These are phyloP conservation scores for Tethya wilhelma DNA, from an alignment of 37 sponge, comb jelly and placozoan species.

Conservation along the genomic window DNA sequence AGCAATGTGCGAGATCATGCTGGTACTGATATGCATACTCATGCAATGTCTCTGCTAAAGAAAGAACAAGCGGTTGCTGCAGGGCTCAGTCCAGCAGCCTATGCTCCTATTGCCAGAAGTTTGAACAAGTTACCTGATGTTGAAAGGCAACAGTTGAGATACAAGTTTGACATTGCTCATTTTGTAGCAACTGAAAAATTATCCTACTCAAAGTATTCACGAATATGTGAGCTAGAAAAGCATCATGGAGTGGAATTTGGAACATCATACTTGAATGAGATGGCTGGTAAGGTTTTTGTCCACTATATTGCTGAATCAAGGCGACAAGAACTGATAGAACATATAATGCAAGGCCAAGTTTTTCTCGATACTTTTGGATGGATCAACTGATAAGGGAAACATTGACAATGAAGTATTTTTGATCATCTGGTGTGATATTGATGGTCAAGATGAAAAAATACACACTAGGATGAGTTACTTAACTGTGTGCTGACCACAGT, in stretches of 20 bases:
- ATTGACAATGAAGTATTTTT: slow-evolving; percentile 61
- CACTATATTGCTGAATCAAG: slow-evolving; percentile 57
- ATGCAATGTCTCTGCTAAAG: slow-evolving; percentile 60
- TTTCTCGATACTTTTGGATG: slow-evolving; percentile 60
- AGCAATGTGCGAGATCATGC: slow-evolving; percentile 67
- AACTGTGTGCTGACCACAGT: slow-evolving; percentile 34
- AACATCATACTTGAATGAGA: slow-evolving; percentile 42
- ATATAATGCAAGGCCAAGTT: slow-evolving; percentile 45
- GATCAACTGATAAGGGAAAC: slow-evolving; percentile 57
- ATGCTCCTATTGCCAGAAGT: slow-evolving; percentile 55
- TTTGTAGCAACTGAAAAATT: slow-evolving; percentile 60
- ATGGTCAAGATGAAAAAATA: slow-evolving; percentile 41
- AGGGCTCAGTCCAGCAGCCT: slow-evolving; percentile 40
- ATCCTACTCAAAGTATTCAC: slow-evolving; percentile 31
- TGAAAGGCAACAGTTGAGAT: slow-evolving; percentile 45
- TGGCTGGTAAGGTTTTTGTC: slow-evolving; percentile 46
- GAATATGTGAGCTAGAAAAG: no score
- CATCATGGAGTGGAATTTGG: slow-evolving; percentile 61
- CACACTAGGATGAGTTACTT: slow-evolving; percentile 53
- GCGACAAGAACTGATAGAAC: slow-evolving; percentile 29
- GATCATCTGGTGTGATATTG: slow-evolving; percentile 47
- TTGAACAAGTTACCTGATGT: slow-evolving; percentile 28
- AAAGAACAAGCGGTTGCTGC: slow-evolving; percentile 38
- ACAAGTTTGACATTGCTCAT: no score
- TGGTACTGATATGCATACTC: slow-evolving; percentile 41